These are phyloP conservation scores for Morinoia aosen DNA, from an alignment of 2,888 invertebrate species.

Conservation along the genomic window DNA sequence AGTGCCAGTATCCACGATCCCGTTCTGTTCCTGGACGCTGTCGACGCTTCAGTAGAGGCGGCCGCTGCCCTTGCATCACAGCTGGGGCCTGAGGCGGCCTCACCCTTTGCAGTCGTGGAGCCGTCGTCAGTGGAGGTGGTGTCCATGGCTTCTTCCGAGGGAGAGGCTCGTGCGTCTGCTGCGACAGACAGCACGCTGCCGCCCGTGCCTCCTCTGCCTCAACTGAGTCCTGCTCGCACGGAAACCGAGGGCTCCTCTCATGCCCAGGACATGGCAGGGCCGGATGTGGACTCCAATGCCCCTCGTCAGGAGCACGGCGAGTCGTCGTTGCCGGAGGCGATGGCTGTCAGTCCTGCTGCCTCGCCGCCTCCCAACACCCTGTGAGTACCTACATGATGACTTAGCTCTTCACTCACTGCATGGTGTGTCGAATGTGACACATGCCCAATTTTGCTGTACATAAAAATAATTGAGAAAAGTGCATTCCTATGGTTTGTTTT, in stretches of 20 bases:
- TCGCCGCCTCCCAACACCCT: constrained; percentile 49
- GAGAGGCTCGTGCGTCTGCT: neutral
- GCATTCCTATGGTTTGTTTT: no score
- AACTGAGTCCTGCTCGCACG: neutral
- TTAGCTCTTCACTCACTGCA: no score
- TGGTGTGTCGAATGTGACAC: no score
- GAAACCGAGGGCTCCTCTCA: neutral
- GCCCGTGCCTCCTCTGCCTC: neutral
- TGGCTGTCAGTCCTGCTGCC: constrained; percentile 66
- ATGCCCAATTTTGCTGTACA: no score
- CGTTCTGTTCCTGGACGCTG: neutral
- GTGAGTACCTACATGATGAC: neutral
- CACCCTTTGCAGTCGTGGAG: neutral
- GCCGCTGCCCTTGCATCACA: neutral
- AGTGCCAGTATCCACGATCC: neutral
- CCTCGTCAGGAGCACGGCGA: constrained; percentile 46
- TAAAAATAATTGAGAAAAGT: no score
- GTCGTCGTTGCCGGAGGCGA: constrained; percentile 61
- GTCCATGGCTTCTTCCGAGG: neutral
- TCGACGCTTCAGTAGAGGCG: neutral
- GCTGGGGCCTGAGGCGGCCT: no score
- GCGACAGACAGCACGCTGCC: neutral
- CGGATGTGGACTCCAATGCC: neutral
- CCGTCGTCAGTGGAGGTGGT: neutral
- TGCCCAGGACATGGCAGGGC: constrained; percentile 19